Base-by-base conservation (phyloP, 2,888 invertebrate genomes). In the Cataglyphis altisquamis region DNA sequence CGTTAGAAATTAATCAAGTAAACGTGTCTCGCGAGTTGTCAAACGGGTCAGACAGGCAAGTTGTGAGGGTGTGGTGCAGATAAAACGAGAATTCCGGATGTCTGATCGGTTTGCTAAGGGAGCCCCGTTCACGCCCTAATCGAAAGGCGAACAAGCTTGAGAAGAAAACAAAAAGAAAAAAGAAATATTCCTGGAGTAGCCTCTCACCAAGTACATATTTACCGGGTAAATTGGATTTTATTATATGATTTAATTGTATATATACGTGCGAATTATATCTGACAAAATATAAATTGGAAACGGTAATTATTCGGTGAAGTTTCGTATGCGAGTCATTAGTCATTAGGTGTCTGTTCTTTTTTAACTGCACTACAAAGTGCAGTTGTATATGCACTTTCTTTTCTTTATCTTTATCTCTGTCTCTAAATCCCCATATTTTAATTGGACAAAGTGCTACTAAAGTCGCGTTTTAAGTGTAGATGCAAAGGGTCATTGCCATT, bases 401-500 rank as follows among this genome's bases (percentile, higher is more conserved):
- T 18, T 5, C 36, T 15, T 3, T 25, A 3, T 25, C 25, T 8
- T 45, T 25, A 12, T 10, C 29, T 21, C 12, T 8, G 6, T 62
- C 18, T 57, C 18, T 10, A 21, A 21, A 57, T 62, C 18, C 25
- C 15, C 18, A n/a, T 63, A 29, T 8, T 6, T 36, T 8, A 48
- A 66, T 48, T 66, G 67, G 8, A 52, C 48, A 52, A 66, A 75
- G 67, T 62, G 73, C 21, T 25, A 9, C 8, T 32, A 5, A 21
- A 57, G 62, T 29, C n/a, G 62, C 9, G 57, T 21, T 57, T 60
- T 29, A 60, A 36, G 36, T 25, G 25, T 5, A 12, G 10, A 41
- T 12, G 41, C n/a, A 36, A 36, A 32, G 63, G 45, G 64, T 75
- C 74, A 45, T 75, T 75, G 74, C 45, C 66, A 75, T 75, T 64